Percentiles rank a stretch among this genome's conserved stretches.
Evolutionary conservation across 2,113 vertebrate genomes (phyloP).

Genomic region (Gobius niger): DNA sequence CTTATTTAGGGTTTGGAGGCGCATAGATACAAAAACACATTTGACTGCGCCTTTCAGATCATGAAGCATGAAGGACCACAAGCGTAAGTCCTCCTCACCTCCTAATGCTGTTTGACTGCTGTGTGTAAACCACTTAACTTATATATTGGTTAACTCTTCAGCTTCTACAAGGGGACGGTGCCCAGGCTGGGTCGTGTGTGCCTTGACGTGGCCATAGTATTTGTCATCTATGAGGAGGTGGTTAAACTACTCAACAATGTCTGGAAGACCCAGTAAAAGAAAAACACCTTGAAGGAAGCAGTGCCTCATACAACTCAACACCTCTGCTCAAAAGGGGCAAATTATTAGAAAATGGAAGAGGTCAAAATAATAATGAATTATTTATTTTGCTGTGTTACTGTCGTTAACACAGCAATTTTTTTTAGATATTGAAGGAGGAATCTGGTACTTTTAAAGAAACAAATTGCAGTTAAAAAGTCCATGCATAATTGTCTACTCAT

Average conservation of each 20-base stretch:
- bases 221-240: conserved; percentile 79
- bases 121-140: background rate
- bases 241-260: conserved; percentile 75
- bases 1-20: conserved; percentile 78
- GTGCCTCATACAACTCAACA: conserved; percentile 57
- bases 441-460: conserved; percentile 11
- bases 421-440: background rate
- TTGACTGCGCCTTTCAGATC: conserved; percentile 84
- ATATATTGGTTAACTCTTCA: conserved; percentile 25
- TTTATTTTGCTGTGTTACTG: background rate
- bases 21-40: conserved; percentile 79
- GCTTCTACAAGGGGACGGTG: conserved; percentile 80
- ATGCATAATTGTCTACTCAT: conserved; percentile 12
- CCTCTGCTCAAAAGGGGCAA: conserved; percentile 32
- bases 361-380: background rate
- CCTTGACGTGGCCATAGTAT: conserved; percentile 76
- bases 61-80: conserved; percentile 80
- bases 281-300: conserved; percentile 7
- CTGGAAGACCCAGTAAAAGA: conserved; percentile 74
- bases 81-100: conserved; percentile 70
- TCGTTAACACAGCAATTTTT: background rate
- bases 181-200: conserved; percentile 72
- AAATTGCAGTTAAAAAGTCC: background rate
- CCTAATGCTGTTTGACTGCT: background rate
- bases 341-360: background rate